Conservation (phyloP, 2,888 invertebrate species). For the Schizaphis graminum region DNA sequence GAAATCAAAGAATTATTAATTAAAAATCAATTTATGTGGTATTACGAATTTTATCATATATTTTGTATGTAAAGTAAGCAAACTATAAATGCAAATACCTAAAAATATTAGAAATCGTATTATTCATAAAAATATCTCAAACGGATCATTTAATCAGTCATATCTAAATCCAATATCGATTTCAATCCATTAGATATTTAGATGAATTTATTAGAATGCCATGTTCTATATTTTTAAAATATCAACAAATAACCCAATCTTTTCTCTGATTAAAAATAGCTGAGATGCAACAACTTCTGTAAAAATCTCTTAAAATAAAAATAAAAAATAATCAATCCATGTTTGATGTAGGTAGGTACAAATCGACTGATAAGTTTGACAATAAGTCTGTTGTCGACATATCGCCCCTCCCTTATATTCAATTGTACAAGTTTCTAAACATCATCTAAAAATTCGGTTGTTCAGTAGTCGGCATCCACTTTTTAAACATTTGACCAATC, state of each 20-base stretch:
- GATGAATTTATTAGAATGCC: not conserved
- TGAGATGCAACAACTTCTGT: not conserved
- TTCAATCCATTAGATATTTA: not conserved
- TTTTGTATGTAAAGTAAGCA: not conserved
- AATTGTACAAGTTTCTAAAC: not conserved
- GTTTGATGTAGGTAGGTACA: not conserved
- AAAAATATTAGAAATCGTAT: not conserved
- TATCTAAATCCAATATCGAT: not conserved
- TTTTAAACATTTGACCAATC: not conserved
- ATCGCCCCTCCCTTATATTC: not conserved
- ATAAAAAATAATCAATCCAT: not conserved
- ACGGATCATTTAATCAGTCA: not conserved
- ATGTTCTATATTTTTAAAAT: not conserved
- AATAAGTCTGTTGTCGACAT: not conserved
- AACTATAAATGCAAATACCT: not conserved
- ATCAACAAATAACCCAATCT: not conserved
- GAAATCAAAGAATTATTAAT: not conserved
- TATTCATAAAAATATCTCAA: not conserved
- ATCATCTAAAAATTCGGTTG: not conserved
- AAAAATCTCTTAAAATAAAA: not conserved
- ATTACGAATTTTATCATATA: not conserved
- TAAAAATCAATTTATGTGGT: not conserved
- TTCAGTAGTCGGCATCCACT: not conserved
- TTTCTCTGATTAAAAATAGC: not conserved
- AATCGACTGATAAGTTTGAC: not conserved